These are phyloP conservation scores for Athetis lepigone DNA, from an alignment of 2,888 invertebrate genomes.

Conservation along the genomic window DNA sequence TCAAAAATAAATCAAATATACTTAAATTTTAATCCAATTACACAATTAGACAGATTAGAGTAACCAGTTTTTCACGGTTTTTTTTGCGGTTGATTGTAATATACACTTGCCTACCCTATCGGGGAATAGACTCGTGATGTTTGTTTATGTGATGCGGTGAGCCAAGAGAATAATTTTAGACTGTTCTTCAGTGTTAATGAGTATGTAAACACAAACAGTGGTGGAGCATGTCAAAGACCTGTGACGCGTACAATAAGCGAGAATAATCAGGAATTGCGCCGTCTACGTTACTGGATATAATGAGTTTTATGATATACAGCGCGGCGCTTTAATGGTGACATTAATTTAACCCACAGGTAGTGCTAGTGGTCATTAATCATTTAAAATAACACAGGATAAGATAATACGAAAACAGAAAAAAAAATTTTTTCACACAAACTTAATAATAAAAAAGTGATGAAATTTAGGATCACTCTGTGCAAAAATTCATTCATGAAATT, in stretches of 20 bases:
- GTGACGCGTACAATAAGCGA: slow-evolving; percentile 37
- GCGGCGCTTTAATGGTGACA: too few relatives aligned
- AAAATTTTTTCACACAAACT: too few relatives aligned
- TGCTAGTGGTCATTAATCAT: too few relatives aligned
- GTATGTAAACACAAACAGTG: slow-evolving; percentile 47
- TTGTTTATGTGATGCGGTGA: neutral
- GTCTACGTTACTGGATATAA: neutral
- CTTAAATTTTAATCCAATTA: too few relatives aligned
- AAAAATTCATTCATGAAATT: too few relatives aligned
- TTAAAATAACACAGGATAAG: too few relatives aligned
- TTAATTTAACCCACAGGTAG: too few relatives aligned
- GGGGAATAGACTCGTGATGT: neutral
- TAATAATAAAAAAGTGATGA: too few relatives aligned
- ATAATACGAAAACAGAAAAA: too few relatives aligned
- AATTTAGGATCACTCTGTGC: too few relatives aligned
- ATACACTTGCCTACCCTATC: neutral
- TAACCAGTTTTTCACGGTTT: neutral
- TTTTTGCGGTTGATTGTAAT: neutral
- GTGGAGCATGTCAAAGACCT: slow-evolving; percentile 44
- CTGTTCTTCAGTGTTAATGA: slow-evolving; percentile 27
- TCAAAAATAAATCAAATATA: neutral
- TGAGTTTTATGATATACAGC: neutral
- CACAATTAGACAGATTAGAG: too few relatives aligned
- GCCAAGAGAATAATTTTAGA: slow-evolving; percentile 28
- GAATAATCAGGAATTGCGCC: slow-evolving; percentile 34